Percentiles rank a stretch among this genome's conserved stretches.
These are phyloP conservation scores for Anneissia japonica DNA, from an alignment of 35 echinoderm and acorn worm species.

Conservation along the genomic window DNA sequence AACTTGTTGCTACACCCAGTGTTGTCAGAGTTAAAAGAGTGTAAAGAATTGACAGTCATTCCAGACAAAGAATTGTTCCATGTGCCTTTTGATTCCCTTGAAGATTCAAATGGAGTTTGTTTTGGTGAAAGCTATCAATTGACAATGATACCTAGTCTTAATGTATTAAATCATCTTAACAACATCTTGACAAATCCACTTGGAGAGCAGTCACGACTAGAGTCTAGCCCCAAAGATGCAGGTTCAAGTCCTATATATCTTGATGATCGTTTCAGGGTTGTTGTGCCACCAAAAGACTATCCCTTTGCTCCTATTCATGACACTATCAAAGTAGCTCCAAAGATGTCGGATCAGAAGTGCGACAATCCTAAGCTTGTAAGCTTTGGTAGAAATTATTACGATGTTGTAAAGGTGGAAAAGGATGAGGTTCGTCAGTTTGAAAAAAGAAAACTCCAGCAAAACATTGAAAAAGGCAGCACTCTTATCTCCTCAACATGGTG, in stretches of 20 bases:
- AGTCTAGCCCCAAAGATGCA: neutral
- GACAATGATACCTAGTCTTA: slow-evolving; percentile 16
- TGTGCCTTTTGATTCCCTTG: slow-evolving; percentile 54
- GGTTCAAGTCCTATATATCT: slow-evolving; percentile 62
- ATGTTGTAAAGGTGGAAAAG: slow-evolving; percentile 6
- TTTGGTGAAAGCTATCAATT: slow-evolving; percentile 30
- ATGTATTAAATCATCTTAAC: slow-evolving; percentile 5
- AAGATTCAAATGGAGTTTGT: slow-evolving; percentile 22
- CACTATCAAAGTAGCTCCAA: slow-evolving; percentile 25
- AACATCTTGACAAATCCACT: neutral
- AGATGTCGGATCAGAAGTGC: slow-evolving; percentile 36
- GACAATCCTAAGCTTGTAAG: slow-evolving; percentile 59
- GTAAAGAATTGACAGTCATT: slow-evolving; percentile 29
- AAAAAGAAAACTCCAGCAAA: slow-evolving; percentile 19
- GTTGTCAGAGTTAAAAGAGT: slow-evolving; percentile 15
- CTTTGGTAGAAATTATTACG: slow-evolving; percentile 59
- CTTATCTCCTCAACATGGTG: slow-evolving; percentile 70
- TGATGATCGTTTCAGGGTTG: slow-evolving; percentile 68
- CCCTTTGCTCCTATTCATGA: slow-evolving; percentile 57
- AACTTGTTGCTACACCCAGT: slow-evolving; percentile 25
- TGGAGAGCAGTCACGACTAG: neutral
- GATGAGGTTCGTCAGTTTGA: slow-evolving; percentile 46
- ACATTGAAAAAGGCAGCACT: slow-evolving; percentile 19
- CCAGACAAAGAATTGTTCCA: slow-evolving; percentile 38
- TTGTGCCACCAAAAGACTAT: slow-evolving; percentile 44